These are phyloP conservation scores for Cyphomyrus plagiostoma DNA, from an alignment of 2,113 vertebrate species.

Conservation along the genomic window DNA sequence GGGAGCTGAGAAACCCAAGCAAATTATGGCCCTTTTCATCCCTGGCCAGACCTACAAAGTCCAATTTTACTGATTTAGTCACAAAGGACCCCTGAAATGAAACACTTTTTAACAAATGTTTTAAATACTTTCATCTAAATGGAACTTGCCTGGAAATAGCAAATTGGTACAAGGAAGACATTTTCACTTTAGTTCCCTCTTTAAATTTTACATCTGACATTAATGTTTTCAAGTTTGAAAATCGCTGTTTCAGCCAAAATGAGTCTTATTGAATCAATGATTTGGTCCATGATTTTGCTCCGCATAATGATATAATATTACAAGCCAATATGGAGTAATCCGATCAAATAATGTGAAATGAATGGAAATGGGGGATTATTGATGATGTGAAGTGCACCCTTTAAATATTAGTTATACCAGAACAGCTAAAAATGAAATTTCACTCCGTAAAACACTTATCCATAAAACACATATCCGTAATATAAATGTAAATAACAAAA, in stretches of 20 bases:
- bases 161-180: neutral
- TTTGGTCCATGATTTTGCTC: neutral
- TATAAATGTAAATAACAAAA: neutral
- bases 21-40: neutral
- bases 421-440: neutral
- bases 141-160: neutral
- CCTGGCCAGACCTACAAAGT: neutral
- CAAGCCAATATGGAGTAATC: neutral
- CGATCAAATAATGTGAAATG: neutral
- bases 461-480: neutral
- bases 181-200: neutral
- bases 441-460: neutral
- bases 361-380: neutral
- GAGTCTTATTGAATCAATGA: neutral
- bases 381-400: neutral
- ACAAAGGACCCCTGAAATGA: neutral
- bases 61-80: neutral
- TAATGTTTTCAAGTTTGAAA: neutral
- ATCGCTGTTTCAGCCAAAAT: neutral
- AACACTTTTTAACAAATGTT: neutral
- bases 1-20: neutral
- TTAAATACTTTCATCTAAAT: neutral
- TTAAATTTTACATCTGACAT: constrained; percentile 1
- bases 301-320: neutral
- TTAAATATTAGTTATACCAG: neutral